Evolutionary conservation across 1,140 invertebrate genomes (phyloP).

Genomic region (Drosophila miranda): DNA sequence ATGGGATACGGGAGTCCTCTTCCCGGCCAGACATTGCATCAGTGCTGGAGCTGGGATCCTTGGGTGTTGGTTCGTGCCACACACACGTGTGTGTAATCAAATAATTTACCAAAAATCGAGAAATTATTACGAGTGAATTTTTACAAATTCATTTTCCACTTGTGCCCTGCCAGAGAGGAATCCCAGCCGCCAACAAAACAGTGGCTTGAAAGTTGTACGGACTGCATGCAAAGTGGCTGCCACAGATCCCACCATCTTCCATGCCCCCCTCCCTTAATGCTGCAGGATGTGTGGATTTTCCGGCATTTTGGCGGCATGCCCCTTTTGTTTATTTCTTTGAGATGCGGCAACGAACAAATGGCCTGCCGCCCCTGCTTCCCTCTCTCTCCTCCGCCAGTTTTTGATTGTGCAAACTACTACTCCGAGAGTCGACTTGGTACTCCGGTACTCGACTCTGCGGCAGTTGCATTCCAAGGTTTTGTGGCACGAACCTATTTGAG

Average conservation of each 20-base stretch:
- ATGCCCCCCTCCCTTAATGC: slow-evolving; percentile 3
- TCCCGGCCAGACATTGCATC: slow-evolving; percentile 34
- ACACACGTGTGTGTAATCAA: slow-evolving; percentile 76
- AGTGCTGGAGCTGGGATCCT: slow-evolving; percentile 13
- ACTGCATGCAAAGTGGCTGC: slow-evolving; percentile 73
- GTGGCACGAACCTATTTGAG: too few species aligned
- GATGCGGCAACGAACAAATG: slow-evolving; percentile 58
- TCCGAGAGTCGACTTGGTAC: slow-evolving; percentile 24
- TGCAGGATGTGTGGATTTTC: slow-evolving; percentile 77
- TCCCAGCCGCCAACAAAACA: slow-evolving; percentile 15
- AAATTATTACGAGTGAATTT: slow-evolving; percentile 77
- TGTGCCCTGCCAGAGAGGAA: slow-evolving; percentile 35
- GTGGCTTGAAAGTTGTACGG: slow-evolving; percentile 49
- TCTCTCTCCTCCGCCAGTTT: slow-evolving; percentile 6
- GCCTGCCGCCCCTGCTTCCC: not conserved
- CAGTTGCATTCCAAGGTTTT: slow-evolving; percentile 62
- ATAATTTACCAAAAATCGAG: slow-evolving; percentile 78
- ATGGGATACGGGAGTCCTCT: slow-evolving; percentile 1
- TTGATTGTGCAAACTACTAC: slow-evolving; percentile 60
- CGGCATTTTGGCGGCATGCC: slow-evolving; percentile 64
- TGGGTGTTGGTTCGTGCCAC: slow-evolving; percentile 44
- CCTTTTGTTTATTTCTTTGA: slow-evolving; percentile 78
- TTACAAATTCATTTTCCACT: slow-evolving; percentile 74
- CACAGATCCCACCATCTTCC: not conserved
- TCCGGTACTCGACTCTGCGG: slow-evolving; percentile 35